Percentiles rank a stretch among this genome's conserved stretches.
These are phyloP conservation scores for Sebastolobus alascanus DNA, from an alignment of 2,797 vertebrate species.

Conservation along the genomic window DNA sequence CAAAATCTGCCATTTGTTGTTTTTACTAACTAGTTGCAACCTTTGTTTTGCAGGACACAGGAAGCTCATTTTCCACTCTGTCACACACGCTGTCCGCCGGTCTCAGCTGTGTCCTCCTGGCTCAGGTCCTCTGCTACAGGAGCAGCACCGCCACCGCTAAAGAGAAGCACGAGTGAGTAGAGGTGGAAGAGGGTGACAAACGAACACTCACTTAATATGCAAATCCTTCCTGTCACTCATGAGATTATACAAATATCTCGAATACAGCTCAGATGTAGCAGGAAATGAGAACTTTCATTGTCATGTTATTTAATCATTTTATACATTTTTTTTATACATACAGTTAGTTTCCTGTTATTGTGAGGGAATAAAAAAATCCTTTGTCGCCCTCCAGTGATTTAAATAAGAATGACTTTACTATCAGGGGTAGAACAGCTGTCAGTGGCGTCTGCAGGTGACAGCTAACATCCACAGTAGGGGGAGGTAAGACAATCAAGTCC, in stretches of 20 bases:
- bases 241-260: background rate
- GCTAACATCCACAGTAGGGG: background rate
- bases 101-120: conserved; percentile 85
- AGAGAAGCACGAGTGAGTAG: conserved; percentile 77
- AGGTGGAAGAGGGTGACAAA: background rate
- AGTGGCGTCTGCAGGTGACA: background rate
- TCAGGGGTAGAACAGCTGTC: background rate
- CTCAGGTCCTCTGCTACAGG: conserved; percentile 86
- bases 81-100: conserved; percentile 78
- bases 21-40: conserved; percentile 8
- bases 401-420: background rate
- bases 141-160: conserved; percentile 40
- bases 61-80: conserved; percentile 75
- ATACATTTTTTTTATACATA: background rate
- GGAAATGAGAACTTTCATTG: background rate
- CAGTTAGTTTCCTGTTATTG: background rate
- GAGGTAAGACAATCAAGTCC: background rate
- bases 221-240: background rate
- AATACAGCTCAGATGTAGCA: background rate
- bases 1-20: background rate
- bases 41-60: conserved; percentile 80
- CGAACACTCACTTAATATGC: background rate
- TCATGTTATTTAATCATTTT: background rate
- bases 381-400: conserved; percentile 12
- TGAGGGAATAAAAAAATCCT: background rate